These are phyloP conservation scores for Noturus placidus DNA, from an alignment of 2,113 vertebrate species.

Conservation along the genomic window DNA sequence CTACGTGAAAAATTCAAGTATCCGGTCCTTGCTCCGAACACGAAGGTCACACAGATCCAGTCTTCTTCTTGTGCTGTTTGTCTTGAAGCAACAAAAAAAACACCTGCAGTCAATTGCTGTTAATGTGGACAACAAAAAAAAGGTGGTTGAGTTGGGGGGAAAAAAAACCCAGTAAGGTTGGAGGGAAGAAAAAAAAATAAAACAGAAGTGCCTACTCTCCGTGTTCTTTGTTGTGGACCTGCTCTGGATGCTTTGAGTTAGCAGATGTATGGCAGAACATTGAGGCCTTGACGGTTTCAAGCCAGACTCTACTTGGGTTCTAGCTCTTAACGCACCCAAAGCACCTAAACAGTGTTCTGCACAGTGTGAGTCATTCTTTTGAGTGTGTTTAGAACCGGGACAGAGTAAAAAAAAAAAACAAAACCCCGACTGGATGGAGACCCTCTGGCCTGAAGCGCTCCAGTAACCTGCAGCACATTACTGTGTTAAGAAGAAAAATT, in stretches of 20 bases:
- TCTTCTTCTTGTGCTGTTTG: slow-evolving; percentile 31
- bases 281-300: not conserved
- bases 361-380: not conserved
- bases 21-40: not conserved
- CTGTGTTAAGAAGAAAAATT: slow-evolving; percentile 32
- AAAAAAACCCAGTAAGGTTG: not conserved
- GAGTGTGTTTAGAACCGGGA: slow-evolving; percentile 13
- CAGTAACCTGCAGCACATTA: slow-evolving; percentile 46
- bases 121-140: not conserved
- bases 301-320: not conserved
- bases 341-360: not conserved
- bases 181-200: slow-evolving; percentile 25
- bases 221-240: slow-evolving; percentile 56
- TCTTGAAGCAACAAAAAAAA: slow-evolving; percentile 13
- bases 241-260: slow-evolving; percentile 46
- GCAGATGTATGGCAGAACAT: slow-evolving; percentile 1
- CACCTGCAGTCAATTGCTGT: slow-evolving; percentile 12
- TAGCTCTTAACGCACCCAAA: not conserved
- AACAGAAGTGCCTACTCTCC: slow-evolving; percentile 71
- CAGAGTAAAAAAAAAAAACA: not conserved
- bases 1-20: not conserved
- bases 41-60: slow-evolving; percentile 12
- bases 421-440: not conserved
- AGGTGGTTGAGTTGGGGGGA: not conserved
- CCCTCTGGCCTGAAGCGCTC: slow-evolving; percentile 49